Percentiles rank a stretch among this genome's conserved stretches.
These are phyloP conservation scores for Centropyge bicolor DNA, from an alignment of 2,797 vertebrate species.

Conservation along the genomic window DNA sequence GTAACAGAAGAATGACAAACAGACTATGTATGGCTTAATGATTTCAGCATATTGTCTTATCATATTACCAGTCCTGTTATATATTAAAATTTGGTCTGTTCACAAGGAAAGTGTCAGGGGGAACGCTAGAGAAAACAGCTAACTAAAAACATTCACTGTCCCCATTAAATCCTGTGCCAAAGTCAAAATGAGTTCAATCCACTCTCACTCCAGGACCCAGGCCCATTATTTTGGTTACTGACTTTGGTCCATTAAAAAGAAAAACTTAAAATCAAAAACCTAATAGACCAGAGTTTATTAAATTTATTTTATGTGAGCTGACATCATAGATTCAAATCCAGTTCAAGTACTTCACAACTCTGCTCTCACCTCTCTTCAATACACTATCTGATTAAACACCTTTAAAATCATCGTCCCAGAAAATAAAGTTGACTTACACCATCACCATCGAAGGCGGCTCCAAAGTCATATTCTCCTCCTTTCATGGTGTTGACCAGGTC, in stretches of 20 bases:
- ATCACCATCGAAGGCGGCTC: conserved; percentile 98
- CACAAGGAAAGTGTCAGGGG: not conserved
- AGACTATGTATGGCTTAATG: not conserved
- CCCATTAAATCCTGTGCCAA: conserved; percentile 13
- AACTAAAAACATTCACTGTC: conserved; percentile 28
- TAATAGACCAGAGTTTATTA: conserved; percentile 27
- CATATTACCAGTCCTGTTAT: not conserved
- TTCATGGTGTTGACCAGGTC: conserved; percentile 97
- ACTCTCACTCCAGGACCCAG: not conserved
- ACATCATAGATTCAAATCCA: conserved; percentile 33
- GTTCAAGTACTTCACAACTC: conserved; percentile 14
- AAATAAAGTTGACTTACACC: conserved; percentile 86
- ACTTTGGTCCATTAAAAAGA: conserved; percentile 13
- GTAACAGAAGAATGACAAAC: not conserved
- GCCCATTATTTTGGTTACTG: conserved; percentile 9
- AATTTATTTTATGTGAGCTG: conserved; percentile 27
- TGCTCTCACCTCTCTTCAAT: not conserved
- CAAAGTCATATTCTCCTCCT: conserved; percentile 95
- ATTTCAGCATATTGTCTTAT: not conserved
- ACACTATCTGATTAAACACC: conserved; percentile 1
- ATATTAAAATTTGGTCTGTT: not conserved
- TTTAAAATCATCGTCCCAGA: not conserved
- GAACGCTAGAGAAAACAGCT: not conserved
- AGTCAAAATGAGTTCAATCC: conserved; percentile 13
- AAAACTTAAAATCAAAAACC: not conserved